These are phyloP conservation scores for Oncorhynchus mykiss DNA, from an alignment of 2,113 vertebrate species.

Conservation along the genomic window DNA sequence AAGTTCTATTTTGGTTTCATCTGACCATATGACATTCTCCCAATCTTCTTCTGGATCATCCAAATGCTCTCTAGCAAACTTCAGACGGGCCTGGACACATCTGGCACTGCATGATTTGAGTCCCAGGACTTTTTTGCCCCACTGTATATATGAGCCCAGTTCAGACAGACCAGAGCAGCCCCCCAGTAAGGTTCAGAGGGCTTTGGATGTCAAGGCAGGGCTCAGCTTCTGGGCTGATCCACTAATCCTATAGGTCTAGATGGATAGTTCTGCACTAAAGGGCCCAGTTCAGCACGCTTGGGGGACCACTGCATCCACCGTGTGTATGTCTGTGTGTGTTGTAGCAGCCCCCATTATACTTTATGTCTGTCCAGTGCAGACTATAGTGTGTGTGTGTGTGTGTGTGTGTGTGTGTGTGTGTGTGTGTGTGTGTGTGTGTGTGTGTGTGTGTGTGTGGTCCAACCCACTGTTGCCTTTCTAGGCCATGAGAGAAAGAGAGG, in stretches of 20 bases:
- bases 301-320: neutral
- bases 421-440: neutral
- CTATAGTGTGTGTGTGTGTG: too few relatives aligned
- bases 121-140: too few relatives aligned
- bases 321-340: neutral
- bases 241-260: neutral
- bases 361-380: neutral
- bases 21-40: too few relatives aligned
- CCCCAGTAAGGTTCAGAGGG: neutral
- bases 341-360: neutral
- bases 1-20: too few relatives aligned
- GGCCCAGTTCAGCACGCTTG: too few relatives aligned
- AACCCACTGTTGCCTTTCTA: slow-evolving; percentile 9
- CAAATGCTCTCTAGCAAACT: too few relatives aligned
- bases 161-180: neutral
- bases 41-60: too few relatives aligned
- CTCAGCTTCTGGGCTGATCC: neutral
- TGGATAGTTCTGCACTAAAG: neutral
- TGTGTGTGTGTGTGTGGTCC: neutral
- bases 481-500: neutral
- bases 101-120: too few relatives aligned
- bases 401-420: slow-evolving; percentile 1
- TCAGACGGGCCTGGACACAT: too few relatives aligned
- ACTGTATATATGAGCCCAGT: neutral
- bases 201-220: neutral